Evolutionary conservation across 2,797 vertebrate genomes (phyloP).

Genomic region (Adelosebastes latens): DNA sequence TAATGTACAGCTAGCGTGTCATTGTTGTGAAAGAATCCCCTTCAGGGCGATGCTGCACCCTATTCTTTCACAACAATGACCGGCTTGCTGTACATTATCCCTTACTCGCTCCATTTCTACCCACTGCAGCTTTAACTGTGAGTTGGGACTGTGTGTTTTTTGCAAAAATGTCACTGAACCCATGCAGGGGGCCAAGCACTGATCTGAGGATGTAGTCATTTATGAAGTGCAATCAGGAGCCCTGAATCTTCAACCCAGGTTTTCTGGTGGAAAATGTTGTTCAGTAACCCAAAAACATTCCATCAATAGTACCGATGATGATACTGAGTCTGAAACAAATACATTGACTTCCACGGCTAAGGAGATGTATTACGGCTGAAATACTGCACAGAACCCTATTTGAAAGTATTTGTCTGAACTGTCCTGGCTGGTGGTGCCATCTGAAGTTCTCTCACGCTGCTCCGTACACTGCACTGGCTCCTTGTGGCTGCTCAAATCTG

Average conservation of each 20-base stretch:
- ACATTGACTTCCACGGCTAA: not conserved
- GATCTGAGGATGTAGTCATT: not conserved
- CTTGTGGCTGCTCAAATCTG: not conserved
- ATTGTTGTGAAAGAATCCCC: no score
- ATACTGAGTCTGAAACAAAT: not conserved
- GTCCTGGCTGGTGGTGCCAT: no score
- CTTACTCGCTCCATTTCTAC: no score
- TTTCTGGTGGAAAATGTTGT: not conserved
- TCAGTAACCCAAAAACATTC: not conserved
- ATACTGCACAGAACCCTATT: no score
- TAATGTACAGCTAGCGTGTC: no score
- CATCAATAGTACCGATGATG: not conserved
- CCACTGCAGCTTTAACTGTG: no score
- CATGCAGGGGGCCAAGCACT: not conserved
- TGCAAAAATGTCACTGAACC: not conserved
- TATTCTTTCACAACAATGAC: no score
- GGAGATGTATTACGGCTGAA: not conserved
- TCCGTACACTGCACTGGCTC: no score
- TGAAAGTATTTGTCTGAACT: no score
- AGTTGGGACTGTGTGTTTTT: not conserved
- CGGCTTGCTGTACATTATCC: no score
- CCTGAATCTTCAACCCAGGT: not conserved
- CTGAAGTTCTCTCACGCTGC: not conserved
- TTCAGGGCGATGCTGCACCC: no score
- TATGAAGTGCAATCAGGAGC: not conserved